Evolutionary conservation across 2,888 invertebrate genomes (phyloP), one percentile per base, ranked within the genome.

Genomic region (Ennomos erosarius): DNA sequence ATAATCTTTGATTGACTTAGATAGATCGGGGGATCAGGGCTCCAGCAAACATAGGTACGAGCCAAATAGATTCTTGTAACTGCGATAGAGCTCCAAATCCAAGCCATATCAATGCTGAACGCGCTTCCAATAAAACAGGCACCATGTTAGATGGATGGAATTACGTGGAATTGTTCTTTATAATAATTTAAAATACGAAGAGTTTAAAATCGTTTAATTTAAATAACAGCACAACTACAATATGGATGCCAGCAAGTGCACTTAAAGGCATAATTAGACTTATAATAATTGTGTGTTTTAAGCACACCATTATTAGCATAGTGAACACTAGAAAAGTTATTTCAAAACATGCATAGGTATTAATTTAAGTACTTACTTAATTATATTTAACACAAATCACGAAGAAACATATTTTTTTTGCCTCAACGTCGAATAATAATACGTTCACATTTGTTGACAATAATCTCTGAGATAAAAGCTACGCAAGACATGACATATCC

Each of bases 381-480:
- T n/a, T n/a, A n/a, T n/a, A n/a, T n/a, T n/a, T 16, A 16, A 16
- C 16, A 26, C 26, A 26, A 26, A 16, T 16, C 16, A 26, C n/a
- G n/a, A n/a, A n/a, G n/a, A n/a, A 26, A 26, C 26, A 26, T 6
- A 6, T 11, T 40, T 40, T 40, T n/a, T 2, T 40, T 11, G 8
- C 9, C 9, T n/a, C n/a, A n/a, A 11, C 6, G 39, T n/a, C 40
- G 9, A 40, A 12, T 1, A 6, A 26, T 26, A 26, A 33, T 58
- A 50, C 10, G 52, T 57, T 37, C 52, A 26, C 1, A 26, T 26
- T 26, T 66, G n/a, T 13, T 38, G 11, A 53, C 42, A 12, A 69
- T 6, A 1, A 78, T 12, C 65, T 90, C 90, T 13, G 81, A 9
- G 1, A 79, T 8, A 70, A 90, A 87, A 10, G 81, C 62, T 39